Base-by-base conservation (phyloP, 1,140 invertebrate genomes). In the Linepithema humile region DNA sequence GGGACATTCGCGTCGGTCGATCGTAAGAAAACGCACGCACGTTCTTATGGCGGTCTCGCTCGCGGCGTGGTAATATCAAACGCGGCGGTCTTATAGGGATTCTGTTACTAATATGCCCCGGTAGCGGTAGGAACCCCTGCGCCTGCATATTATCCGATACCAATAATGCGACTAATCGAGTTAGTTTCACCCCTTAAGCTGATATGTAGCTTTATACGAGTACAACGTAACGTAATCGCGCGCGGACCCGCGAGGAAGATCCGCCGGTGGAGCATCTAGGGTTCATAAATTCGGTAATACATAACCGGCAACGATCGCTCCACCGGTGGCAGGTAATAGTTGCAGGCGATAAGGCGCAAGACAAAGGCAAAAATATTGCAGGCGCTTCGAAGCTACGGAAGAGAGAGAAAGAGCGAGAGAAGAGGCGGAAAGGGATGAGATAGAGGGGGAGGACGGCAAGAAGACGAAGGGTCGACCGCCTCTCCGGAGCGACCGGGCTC, bases 141-240 rank as follows among this genome's bases (percentile, higher is more conserved):
- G 89, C 74, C n/a, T 93, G 93, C 93, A 94, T 94, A 94, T 94
- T 94, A 94, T 94, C 94, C 93, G 94, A 94, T 94, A 94, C 93
- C 94, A 94, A 94, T 94, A 94, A 94, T 94, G 93, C 93, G 92
- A 91, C 92, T 94, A 94, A 94, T 94, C 91, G 91, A 94, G 90
- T 94, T 94, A 94, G 88, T 65, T 86, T 72, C 70, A 85, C 85
- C 90, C 92, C 90, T 93, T 93, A 93, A 94, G 93, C 92, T 94
- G 93, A 94, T 94, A 94, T 94, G 90, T 91, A 92, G 92, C 90
- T 93, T 94, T 92, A 93, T 94, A 93, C 91, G 91, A 92, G 90
- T 74, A 85, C 89, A 86, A 74, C 85, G 85, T 92, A 90, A 92
- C 91, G 89, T n/a, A n/a, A 92, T 91, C 86, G 84, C 62, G 43